Percentiles rank a stretch among this genome's conserved stretches.
These are phyloP conservation scores for Anguilla japonica DNA, from an alignment of 2,113 vertebrate genomes.

Conservation along the genomic window DNA sequence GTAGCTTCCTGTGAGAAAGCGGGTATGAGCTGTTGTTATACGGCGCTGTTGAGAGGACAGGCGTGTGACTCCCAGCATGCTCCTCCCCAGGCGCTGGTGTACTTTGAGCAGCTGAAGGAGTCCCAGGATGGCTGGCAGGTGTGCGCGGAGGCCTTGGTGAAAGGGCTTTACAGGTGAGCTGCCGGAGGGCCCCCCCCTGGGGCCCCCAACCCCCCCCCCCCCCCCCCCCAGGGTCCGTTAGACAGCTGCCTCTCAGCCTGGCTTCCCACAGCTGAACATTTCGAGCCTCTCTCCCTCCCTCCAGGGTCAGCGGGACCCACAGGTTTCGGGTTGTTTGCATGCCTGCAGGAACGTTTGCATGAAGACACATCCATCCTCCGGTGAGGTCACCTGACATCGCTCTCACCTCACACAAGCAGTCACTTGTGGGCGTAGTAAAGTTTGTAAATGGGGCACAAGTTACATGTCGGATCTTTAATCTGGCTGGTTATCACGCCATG, in stretches of 20 bases:
- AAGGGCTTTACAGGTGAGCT: slow-evolving; percentile 87
- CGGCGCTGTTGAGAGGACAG: neutral
- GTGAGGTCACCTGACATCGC: no score
- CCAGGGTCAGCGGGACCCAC: no score
- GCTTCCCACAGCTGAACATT: neutral
- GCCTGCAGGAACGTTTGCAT: no score
- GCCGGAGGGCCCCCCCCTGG: neutral
- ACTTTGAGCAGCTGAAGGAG: slow-evolving; percentile 97
- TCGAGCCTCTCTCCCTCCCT: no score
- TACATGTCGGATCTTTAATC: no score
- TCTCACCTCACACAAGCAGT: no score
- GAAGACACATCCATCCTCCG: no score
- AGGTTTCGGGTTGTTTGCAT: no score
- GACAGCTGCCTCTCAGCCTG: neutral
- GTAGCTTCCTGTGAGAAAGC: neutral
- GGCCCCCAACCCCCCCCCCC: neutral
- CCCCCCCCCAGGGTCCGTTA: neutral
- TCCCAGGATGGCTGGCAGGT: slow-evolving; percentile 96
- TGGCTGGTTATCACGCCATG: no score
- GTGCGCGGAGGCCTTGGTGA: slow-evolving; percentile 89
- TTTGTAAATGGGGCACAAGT: no score
- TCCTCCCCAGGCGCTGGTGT: slow-evolving; percentile 81
- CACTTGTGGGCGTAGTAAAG: no score
- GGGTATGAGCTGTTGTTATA: neutral
- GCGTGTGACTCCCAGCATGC: slow-evolving; percentile 35